phyloP scores from a whole-genome alignment of 2,113 vertebrate species.

The Danio rerio region GRCz12tu NC_133176.1:10612001-10612500 shows the following conservation, averaged over 20 bases:
- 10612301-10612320: conserved; percentile 35
- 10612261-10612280: conserved; percentile 14
- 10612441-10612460: background rate
- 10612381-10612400: background rate
- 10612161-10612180: too few relatives aligned
- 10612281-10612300: conserved; percentile 49
- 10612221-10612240: background rate
- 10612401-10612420: background rate
- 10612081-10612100: too few relatives aligned
- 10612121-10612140: too few relatives aligned
- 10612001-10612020: too few relatives aligned
- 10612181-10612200: background rate
- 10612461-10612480: too few relatives aligned
- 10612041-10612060: too few relatives aligned
- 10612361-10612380: background rate
- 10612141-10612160: too few relatives aligned
- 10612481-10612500: too few relatives aligned
- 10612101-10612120: too few relatives aligned
- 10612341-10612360: conserved; percentile 8
- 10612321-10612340: conserved; percentile 36
- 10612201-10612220: too few relatives aligned
- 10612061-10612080: too few relatives aligned
- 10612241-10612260: conserved; percentile 26
- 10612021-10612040: too few relatives aligned
- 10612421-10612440: background rate